These are phyloP conservation scores for Limnephilus lunatus DNA, from an alignment of 2,888 invertebrate genomes.

Conservation along the genomic window DNA sequence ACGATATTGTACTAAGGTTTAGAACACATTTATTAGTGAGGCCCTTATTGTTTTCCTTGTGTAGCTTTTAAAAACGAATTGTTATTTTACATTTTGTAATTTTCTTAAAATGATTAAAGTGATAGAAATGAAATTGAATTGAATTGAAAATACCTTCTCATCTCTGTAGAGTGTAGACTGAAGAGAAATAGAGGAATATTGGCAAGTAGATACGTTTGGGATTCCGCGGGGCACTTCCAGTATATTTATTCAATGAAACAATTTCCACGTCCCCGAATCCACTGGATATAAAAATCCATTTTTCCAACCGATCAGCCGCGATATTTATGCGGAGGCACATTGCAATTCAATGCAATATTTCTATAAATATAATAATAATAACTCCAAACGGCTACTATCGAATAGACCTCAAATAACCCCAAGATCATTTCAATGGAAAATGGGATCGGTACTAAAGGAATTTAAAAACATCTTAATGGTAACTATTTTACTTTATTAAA, in stretches of 20 bases:
- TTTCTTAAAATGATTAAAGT: no score
- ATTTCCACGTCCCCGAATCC: neutral
- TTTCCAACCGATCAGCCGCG: neutral
- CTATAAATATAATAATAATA: neutral
- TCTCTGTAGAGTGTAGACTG: no score
- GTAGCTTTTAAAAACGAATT: no score
- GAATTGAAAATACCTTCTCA: no score
- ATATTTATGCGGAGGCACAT: neutral
- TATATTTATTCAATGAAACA: neutral
- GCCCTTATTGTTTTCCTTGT: no score
- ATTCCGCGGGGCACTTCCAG: neutral
- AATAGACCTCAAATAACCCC: neutral
- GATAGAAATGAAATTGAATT: no score
- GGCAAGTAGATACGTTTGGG: neutral
- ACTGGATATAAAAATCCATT: neutral
- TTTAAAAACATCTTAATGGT: no score
- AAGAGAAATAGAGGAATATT: no score
- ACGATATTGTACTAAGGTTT: no score
- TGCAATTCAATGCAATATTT: neutral
- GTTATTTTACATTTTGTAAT: no score
- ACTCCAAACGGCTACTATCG: neutral
- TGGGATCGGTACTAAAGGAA: neutral
- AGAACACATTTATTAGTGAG: no score
- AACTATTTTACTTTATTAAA: no score
- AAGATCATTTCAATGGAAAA: neutral